Evolutionary conservation across 2,113 vertebrate genomes (phyloP).

Genomic region (Pluvialis apricaria): DNA sequence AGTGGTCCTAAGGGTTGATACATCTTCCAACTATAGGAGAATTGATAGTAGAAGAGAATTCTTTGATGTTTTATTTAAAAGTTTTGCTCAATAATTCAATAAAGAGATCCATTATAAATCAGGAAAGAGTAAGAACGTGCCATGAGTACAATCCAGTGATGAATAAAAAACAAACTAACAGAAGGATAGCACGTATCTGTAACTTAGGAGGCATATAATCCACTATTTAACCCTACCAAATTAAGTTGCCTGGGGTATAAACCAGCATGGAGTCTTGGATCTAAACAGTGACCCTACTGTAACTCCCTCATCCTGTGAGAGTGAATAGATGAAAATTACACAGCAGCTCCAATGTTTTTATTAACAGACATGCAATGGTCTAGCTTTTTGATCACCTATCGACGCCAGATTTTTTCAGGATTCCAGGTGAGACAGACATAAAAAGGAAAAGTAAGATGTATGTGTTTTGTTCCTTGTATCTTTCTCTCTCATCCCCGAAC

Average conservation of each 20-base stretch:
- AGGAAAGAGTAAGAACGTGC: slow-evolving; percentile 32
- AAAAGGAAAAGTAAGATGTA: background rate
- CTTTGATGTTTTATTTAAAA: slow-evolving; percentile 69
- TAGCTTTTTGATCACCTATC: background rate
- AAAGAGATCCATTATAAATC: slow-evolving; percentile 60
- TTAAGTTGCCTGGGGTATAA: background rate
- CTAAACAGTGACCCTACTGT: background rate
- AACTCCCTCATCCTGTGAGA: background rate
- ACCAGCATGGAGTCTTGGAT: background rate
- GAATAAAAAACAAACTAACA: background rate
- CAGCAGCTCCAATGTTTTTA: background rate
- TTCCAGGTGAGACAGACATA: background rate
- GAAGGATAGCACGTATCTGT: background rate
- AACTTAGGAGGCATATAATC: background rate
- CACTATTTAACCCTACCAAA: background rate
- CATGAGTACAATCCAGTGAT: slow-evolving; percentile 25
- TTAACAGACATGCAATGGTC: background rate
- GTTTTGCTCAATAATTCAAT: slow-evolving; percentile 67
- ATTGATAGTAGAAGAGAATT: slow-evolving; percentile 33
- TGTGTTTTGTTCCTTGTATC: background rate
- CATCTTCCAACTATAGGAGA: slow-evolving; percentile 36
- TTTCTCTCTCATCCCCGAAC: background rate
- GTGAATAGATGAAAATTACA: background rate
- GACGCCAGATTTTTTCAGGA: background rate
- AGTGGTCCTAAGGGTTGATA: slow-evolving; percentile 24